phyloP scores from a whole-genome alignment of 92 coral and sea anemone genomes.

The Metridium senile region DNA sequence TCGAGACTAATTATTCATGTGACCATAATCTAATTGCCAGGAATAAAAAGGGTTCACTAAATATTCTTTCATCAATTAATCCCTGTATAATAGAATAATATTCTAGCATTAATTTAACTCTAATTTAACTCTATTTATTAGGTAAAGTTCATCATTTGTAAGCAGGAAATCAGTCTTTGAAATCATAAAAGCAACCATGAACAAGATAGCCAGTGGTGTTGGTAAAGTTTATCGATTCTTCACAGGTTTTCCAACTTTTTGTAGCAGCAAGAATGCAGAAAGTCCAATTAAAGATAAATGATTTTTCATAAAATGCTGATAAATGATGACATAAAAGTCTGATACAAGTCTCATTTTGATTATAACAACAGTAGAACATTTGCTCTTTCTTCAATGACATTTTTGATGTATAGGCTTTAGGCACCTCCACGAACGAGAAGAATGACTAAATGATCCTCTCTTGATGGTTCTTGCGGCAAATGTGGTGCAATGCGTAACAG shows the following conservation, averaged over 20 bases:
- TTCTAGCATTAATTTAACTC: too few species aligned
- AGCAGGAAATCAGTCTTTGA: neutral
- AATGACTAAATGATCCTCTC: conserved; percentile 98
- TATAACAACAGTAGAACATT: neutral
- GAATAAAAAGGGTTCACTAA: neutral
- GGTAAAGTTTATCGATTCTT: conserved; percentile 6
- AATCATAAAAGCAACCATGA: conserved; percentile 3
- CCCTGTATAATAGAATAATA: neutral
- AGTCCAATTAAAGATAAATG: conserved; percentile 10
- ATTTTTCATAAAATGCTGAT: conserved; percentile 11
- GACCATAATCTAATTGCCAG: too few species aligned
- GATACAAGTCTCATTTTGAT: conserved; percentile 26
- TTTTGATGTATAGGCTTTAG: conserved; percentile 28
- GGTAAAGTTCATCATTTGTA: conserved; percentile 4
- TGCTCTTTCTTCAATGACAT: neutral
- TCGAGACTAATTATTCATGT: neutral
- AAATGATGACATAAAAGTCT: conserved; percentile 20
- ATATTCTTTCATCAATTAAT: neutral
- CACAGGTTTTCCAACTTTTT: neutral
- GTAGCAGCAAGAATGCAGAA: conserved; percentile 8
- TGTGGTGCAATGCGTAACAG: conserved; percentile 98
- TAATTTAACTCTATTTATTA: too few species aligned
- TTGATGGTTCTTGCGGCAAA: conserved; percentile 96
- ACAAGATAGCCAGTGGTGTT: neutral
- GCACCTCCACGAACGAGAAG: conserved; percentile 96